A percentile compares a stretch with the other conserved stretches of the same genome.
Evolutionary conservation across 1,140 invertebrate species (phyloP).

Genomic region (Drosophila subobscura): DNA sequence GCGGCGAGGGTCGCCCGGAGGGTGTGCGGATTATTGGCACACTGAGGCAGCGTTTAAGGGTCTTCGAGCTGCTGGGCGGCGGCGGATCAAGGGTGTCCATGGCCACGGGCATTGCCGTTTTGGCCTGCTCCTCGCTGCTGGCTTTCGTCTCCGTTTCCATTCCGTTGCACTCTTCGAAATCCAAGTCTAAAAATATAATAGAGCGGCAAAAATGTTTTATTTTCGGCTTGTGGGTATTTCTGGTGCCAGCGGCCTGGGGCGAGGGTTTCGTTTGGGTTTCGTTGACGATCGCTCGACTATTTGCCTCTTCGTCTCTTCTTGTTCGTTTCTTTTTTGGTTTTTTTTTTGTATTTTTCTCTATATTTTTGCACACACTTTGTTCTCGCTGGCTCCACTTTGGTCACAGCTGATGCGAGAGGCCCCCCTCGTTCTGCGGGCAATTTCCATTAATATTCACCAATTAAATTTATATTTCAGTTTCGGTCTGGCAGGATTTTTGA

Average conservation of each 20-base stretch:
- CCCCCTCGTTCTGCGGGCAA: constrained; percentile 17
- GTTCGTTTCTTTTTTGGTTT: no score
- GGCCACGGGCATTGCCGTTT: constrained; percentile 20
- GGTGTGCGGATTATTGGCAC: constrained; percentile 90
- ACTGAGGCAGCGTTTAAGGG: constrained; percentile 91
- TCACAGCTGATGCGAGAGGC: constrained; percentile 22
- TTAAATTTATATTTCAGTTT: no score
- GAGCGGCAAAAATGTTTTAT: constrained; percentile 18
- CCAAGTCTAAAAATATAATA: constrained; percentile 29
- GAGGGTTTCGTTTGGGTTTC: no score
- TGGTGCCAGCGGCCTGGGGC: constrained; percentile 19
- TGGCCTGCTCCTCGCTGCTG: constrained; percentile 37
- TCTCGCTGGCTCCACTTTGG: constrained; percentile 36
- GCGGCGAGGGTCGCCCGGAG: constrained; percentile 36
- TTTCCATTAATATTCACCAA: no score
- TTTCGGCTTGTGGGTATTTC: constrained; percentile 31
- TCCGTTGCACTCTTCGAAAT: constrained; percentile 50
- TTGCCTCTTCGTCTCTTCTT: no score
- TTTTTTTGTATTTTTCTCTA: not conserved
- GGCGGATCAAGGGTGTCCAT: constrained; percentile 72
- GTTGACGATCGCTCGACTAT: no score
- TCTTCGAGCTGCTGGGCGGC: constrained; percentile 84
- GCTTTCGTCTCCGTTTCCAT: constrained; percentile 67
- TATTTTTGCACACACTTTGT: constrained; percentile 25
- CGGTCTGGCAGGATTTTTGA: no score